These are phyloP conservation scores for Torymus aiolomorphi DNA, from an alignment of 2,888 invertebrate species.

Conservation along the genomic window DNA sequence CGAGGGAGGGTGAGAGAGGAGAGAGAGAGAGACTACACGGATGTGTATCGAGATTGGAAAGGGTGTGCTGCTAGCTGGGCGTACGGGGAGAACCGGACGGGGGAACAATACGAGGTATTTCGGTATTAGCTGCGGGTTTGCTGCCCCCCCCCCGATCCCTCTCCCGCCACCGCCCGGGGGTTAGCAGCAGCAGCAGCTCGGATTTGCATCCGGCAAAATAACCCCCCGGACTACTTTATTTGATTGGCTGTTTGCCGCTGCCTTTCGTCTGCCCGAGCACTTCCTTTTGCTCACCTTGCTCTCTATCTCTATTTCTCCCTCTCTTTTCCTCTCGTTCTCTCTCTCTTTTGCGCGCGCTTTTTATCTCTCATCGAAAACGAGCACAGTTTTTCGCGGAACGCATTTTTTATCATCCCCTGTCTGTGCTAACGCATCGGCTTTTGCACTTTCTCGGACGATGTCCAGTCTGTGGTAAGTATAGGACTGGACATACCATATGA, in stretches of 20 bases:
- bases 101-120: constrained; percentile 59
- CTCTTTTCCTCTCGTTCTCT: background rate
- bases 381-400: too few species aligned
- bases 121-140: constrained; percentile 49
- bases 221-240: constrained; percentile 71
- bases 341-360: background rate
- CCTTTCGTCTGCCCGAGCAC: constrained; percentile 44
- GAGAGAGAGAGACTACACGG: constrained; percentile 15
- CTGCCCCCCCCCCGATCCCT: constrained; percentile 8
- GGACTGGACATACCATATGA: too few species aligned
- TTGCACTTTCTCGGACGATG: too few species aligned
- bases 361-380: constrained; percentile 3
- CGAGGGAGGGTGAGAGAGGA: constrained; percentile 1
- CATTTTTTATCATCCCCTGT: background rate
- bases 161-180: too few species aligned
- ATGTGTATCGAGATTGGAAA: constrained; percentile 61
- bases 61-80: constrained; percentile 27
- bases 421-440: background rate
- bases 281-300: constrained; percentile 35
- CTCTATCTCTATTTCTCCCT: background rate
- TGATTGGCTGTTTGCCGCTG: constrained; percentile 68
- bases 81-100: background rate
- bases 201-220: constrained; percentile 71
- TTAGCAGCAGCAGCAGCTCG: constrained; percentile 61
- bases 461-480: too few species aligned